Evolutionary conservation across 2,113 vertebrate genomes (phyloP).

Genomic region (Equus przewalskii): DNA sequence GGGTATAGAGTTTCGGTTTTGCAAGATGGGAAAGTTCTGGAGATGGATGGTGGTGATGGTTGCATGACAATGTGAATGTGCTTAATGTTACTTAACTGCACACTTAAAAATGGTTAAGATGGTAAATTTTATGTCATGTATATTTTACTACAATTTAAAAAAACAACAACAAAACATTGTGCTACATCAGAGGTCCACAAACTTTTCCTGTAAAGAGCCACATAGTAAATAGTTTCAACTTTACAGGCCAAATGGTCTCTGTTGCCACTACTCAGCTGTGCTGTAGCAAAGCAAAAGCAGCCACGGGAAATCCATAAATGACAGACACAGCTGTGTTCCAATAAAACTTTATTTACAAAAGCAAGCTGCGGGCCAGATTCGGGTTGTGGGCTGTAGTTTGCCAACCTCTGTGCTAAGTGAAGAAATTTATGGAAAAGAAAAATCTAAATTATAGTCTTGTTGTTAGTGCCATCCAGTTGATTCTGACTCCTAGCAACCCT

Average conservation of each 20-base stretch:
- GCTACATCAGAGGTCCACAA: neutral
- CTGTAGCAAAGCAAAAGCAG: neutral
- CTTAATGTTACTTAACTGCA: too few relatives aligned
- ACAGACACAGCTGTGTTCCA: neutral
- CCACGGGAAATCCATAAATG: neutral
- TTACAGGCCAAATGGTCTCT: neutral
- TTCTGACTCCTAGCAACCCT: too few relatives aligned
- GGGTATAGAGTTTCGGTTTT: too few relatives aligned
- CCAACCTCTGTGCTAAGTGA: neutral
- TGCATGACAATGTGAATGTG: too few relatives aligned
- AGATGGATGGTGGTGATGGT: too few relatives aligned
- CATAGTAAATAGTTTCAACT: neutral
- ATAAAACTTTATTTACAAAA: neutral
- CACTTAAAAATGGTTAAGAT: too few relatives aligned
- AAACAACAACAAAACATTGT: neutral
- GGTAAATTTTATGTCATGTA: neutral
- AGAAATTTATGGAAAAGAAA: neutral
- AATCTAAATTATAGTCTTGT: neutral
- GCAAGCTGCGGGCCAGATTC: neutral
- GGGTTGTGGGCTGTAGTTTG: neutral
- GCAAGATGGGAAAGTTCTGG: too few relatives aligned
- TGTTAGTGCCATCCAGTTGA: too few relatives aligned
- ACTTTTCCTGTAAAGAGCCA: neutral
- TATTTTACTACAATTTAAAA: neutral
- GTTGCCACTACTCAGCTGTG: neutral